Evolutionary conservation across 2,797 vertebrate genomes (phyloP).

Genomic region (Zonotrichia albicollis): DNA sequence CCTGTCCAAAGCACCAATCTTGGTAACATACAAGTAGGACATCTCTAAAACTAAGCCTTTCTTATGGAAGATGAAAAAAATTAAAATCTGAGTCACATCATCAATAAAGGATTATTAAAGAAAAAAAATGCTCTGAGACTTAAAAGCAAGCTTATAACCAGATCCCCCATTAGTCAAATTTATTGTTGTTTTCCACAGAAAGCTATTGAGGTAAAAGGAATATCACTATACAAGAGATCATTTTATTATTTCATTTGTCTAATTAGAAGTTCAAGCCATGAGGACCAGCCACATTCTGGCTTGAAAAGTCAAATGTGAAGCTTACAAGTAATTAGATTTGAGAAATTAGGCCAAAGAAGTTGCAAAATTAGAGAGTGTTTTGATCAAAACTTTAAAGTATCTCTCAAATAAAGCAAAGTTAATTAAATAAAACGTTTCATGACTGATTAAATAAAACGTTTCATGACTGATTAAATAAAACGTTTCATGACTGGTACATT

Average conservation of each 20-base stretch:
- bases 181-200: not conserved
- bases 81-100: not conserved
- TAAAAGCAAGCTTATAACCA: not conserved
- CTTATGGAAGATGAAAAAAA: not conserved
- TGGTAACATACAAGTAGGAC: not conserved
- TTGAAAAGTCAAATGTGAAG: not conserved
- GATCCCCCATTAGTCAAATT: not conserved
- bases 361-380: not conserved
- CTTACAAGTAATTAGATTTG: not conserved
- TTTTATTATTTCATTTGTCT: not conserved
- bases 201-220: not conserved
- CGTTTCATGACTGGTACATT: not conserved
- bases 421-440: conserved; percentile 8
- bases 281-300: not conserved
- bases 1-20: not conserved
- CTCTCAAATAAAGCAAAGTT: not conserved
- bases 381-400: not conserved
- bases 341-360: not conserved
- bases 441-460: too few relatives aligned
- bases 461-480: too few relatives aligned
- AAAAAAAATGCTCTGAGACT: not conserved
- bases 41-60: not conserved
- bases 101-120: not conserved
- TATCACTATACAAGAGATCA: not conserved
- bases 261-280: not conserved